Conservation (phyloP, 2,797 vertebrate genomes). For the Thalassophryne amazonica region DNA sequence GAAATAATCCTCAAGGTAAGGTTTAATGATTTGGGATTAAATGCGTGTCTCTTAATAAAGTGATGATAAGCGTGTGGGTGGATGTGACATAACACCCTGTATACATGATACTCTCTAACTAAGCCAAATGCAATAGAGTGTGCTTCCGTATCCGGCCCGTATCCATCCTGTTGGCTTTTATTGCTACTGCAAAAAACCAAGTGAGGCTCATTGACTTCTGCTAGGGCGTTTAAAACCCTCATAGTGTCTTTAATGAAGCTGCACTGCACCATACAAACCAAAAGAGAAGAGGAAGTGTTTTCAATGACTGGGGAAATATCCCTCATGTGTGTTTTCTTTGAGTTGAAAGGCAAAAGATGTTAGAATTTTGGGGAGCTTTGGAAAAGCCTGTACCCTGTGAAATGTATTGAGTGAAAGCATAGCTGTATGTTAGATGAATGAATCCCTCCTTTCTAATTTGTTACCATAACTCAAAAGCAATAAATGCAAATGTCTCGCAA, state of each 20-base stretch:
- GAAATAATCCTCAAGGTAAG: constrained; percentile 20
- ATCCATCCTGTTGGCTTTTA: constrained; percentile 44
- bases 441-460: too few relatives aligned
- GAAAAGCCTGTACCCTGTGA: too few relatives aligned
- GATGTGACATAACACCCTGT: constrained; percentile 39
- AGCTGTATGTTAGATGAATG: too few relatives aligned
- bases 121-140: constrained; percentile 40
- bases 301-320: constrained; percentile 22
- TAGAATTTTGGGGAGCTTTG: too few relatives aligned
- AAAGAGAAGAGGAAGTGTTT: constrained; percentile 33
- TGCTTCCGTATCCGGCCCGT: constrained; percentile 42
- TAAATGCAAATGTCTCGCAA: too few relatives aligned
- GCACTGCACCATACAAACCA: constrained; percentile 43
- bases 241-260: constrained; percentile 29
- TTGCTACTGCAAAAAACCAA: constrained; percentile 28
- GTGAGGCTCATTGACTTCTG: constrained; percentile 29
- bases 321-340: constrained; percentile 21
- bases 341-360: neutral
- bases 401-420: too few relatives aligned
- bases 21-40: constrained; percentile 50
- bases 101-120: constrained; percentile 46
- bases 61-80: constrained; percentile 59
- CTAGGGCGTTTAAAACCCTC: constrained; percentile 38
- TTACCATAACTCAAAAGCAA: too few relatives aligned
- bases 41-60: constrained; percentile 37